These are phyloP conservation scores for Drosophila ambigua DNA, from an alignment of 1,140 invertebrate species.

Conservation along the genomic window DNA sequence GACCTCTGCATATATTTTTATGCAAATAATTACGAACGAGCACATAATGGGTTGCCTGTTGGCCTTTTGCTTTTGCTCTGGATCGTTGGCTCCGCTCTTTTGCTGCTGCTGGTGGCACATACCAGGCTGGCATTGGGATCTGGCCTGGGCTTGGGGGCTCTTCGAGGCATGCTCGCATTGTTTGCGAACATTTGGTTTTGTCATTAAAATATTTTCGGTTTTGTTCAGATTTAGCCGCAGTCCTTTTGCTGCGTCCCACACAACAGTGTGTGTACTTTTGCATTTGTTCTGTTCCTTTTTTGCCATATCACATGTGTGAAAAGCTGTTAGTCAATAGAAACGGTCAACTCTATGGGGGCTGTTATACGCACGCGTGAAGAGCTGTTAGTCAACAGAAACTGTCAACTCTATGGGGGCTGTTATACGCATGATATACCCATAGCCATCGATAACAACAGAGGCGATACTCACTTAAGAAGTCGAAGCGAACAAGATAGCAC, in stretches of 20 bases:
- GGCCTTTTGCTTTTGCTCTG: slow-evolving; percentile 8
- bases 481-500: no score
- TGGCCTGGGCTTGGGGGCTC: slow-evolving; percentile 4
- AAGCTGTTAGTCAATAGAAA: no score
- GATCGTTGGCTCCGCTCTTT: slow-evolving; percentile 4
- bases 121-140: slow-evolving; percentile 30
- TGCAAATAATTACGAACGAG: slow-evolving; percentile 79
- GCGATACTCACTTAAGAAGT: no score
- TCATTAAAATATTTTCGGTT: slow-evolving; percentile 81
- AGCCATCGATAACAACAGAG: no score
- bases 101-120: slow-evolving; percentile 21
- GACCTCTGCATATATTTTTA: slow-evolving; percentile 81
- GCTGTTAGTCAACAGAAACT: no score
- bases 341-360: no score
- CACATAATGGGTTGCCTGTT: slow-evolving; percentile 66
- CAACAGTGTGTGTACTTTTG: no score
- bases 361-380: no score
- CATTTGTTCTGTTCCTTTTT: no score
- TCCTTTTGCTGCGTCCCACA: slow-evolving; percentile 34
- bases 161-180: slow-evolving; percentile 55
- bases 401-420: no score
- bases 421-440: no score
- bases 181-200: slow-evolving; percentile 72
- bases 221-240: slow-evolving; percentile 70
- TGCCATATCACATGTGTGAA: no score